Evolutionary conservation across 2,888 invertebrate species (phyloP), one percentile per base, ranked within the genome.

Genomic region (Hololepta plana): DNA sequence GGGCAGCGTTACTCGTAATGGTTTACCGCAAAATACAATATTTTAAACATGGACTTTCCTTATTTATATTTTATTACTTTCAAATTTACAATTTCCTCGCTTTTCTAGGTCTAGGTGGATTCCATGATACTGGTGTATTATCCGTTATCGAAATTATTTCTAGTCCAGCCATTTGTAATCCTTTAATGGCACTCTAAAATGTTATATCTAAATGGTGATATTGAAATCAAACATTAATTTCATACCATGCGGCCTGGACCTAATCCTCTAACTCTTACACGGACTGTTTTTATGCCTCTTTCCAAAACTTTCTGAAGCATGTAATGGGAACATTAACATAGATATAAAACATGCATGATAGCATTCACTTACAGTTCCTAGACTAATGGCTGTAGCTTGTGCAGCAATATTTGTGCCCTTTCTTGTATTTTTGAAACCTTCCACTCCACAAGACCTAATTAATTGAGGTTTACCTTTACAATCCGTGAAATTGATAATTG

Each of bases 391-490:
- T 12, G 91, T 84, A 7, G 91, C 82, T 56, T 96, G 93, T 2
- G 91, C 95, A 19, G 95, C 95, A 43, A 95, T 79, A 48, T 90
- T 93, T 3, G 95, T 95, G 33, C 93, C 93, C 55, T 95, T 95
- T 39, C 79, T 73, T 0, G 90, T 74, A 51, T 93, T 85, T 55
- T 88, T 91, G 46, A 91, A 96, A 4, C 95, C 95, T 51, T 93
- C 93, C 40, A 75, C 63, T 1, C 93, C 91, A 57, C 85, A 80
- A 1, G 81, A 76, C 19, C 73, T 57, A 11, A 72, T 62, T 6
- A 77, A 38, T 42, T 73, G 64, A 0, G 62, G 51, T 3, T 46
- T 52, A 53, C 85, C 85, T 48, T 64, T 64, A 31, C 58, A 45
- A 51, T 87, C 73, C 2, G 80, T 72, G 19, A 88, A 47, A 6